phyloP scores from a whole-genome alignment of 2,888 invertebrate species.

The Drosophila macrospina region DNA sequence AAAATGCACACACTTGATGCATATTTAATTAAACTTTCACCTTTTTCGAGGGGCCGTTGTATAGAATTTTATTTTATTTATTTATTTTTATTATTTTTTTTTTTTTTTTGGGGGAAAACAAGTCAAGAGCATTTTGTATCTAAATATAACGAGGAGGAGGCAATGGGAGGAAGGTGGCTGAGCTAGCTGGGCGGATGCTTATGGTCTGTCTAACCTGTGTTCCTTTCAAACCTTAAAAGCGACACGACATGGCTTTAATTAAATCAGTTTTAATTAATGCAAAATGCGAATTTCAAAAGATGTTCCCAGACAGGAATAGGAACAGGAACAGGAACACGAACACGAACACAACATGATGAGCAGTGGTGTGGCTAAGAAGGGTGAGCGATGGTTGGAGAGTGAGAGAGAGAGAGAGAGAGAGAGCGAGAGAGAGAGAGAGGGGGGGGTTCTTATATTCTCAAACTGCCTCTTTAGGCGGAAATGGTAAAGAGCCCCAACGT shows the following conservation, averaged over 20 bases:
- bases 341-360: conserved; percentile 17
- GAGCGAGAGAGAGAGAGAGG: too few relatives aligned
- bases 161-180: too few relatives aligned
- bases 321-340: too few relatives aligned
- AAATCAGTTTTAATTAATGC: conserved; percentile 83
- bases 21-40: conserved; percentile 77
- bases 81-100: not conserved
- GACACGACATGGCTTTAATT: conserved; percentile 74
- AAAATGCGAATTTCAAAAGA: conserved; percentile 80
- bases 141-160: not conserved
- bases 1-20: conserved; percentile 66
- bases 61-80: conserved; percentile 3
- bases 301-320: conserved; percentile 38
- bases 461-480: not conserved
- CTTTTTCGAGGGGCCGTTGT: conserved; percentile 40
- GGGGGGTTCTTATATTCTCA: not conserved
- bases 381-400: too few relatives aligned
- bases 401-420: too few relatives aligned
- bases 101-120: conserved; percentile 1
- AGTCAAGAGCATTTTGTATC: conserved; percentile 55
- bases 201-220: conserved; percentile 27
- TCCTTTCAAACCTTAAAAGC: conserved; percentile 61
- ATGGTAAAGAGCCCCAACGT: conserved; percentile 28
- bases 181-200: conserved; percentile 8
- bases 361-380: not conserved